Conservation (phyloP, 2,797 vertebrate species). For the Pelobates cultripes region DNA sequence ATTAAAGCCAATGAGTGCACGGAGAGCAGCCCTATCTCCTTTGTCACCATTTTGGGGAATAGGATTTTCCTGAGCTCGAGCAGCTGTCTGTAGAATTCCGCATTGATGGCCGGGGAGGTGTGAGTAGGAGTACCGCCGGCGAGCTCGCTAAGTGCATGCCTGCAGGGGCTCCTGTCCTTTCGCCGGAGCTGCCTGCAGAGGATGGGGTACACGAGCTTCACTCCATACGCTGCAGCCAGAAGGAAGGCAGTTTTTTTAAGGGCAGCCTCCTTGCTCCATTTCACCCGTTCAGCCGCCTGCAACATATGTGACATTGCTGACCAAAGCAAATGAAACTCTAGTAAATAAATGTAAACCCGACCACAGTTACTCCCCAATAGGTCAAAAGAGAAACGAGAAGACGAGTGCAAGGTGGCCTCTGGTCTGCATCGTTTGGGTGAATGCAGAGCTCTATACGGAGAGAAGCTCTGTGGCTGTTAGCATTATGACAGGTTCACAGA, state of each 20-base stretch:
- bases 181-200: constrained; percentile 70
- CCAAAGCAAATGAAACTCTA: constrained; percentile 18
- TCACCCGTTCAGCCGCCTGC: constrained; percentile 77
- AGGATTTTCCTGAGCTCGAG: constrained; percentile 86
- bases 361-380: constrained; percentile 33
- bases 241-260: constrained; percentile 84
- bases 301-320: constrained; percentile 80
- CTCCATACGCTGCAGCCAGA: constrained; percentile 85
- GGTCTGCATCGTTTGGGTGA: constrained; percentile 45
- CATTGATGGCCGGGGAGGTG: constrained; percentile 81
- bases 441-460: constrained; percentile 18
- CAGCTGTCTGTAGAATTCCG: constrained; percentile 87
- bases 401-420: constrained; percentile 40
- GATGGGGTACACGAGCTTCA: constrained; percentile 83
- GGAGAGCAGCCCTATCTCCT: constrained; percentile 86
- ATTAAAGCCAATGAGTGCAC: constrained; percentile 90
- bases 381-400: constrained; percentile 14
- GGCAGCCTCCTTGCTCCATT: constrained; percentile 79
- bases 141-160: constrained; percentile 33
- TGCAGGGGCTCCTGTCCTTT: constrained; percentile 46
- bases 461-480: constrained; percentile 30
- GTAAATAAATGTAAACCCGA: not conserved
- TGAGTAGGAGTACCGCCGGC: constrained; percentile 61
- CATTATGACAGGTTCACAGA: constrained; percentile 42
- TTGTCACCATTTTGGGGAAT: constrained; percentile 85